These are phyloP conservation scores for Peromyscus aztecus DNA, from an alignment of 2,797 vertebrate genomes.

Conservation along the genomic window DNA sequence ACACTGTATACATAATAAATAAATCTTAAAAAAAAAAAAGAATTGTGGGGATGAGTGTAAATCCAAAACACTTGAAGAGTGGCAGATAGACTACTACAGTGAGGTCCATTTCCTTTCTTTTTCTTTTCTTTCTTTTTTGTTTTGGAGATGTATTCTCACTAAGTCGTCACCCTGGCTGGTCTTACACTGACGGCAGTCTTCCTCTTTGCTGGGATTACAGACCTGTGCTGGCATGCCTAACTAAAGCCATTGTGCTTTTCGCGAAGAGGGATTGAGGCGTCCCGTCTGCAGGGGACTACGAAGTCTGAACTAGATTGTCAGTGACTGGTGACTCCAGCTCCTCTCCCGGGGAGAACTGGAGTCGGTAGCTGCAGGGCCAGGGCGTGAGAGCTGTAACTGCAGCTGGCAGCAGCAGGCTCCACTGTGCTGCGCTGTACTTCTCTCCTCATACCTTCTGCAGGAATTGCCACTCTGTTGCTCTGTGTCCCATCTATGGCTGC, in stretches of 20 bases:
- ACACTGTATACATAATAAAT: too few species aligned
- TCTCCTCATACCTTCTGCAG: too few species aligned
- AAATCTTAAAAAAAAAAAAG: neutral
- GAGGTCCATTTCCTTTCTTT: neutral
- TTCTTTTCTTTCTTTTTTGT: neutral
- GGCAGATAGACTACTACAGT: neutral
- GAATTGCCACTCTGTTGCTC: neutral
- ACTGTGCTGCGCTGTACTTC: neutral
- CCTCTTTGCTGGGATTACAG: neutral
- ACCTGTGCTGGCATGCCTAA: neutral
- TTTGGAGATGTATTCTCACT: neutral
- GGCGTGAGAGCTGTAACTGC: neutral
- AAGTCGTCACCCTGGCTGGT: neutral
- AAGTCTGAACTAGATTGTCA: neutral
- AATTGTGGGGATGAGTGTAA: neutral
- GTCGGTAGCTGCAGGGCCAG: neutral
- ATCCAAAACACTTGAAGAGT: neutral
- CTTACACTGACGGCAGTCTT: neutral
- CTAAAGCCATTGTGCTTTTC: neutral
- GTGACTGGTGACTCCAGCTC: neutral
- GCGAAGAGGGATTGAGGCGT: neutral
- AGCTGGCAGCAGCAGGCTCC: neutral
- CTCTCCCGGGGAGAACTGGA: neutral
- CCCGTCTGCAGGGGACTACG: accelerated
- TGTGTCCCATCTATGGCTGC: neutral